Base-by-base conservation (phyloP, 2,113 vertebrate species). In the Coreoperca whiteheadi region DNA sequence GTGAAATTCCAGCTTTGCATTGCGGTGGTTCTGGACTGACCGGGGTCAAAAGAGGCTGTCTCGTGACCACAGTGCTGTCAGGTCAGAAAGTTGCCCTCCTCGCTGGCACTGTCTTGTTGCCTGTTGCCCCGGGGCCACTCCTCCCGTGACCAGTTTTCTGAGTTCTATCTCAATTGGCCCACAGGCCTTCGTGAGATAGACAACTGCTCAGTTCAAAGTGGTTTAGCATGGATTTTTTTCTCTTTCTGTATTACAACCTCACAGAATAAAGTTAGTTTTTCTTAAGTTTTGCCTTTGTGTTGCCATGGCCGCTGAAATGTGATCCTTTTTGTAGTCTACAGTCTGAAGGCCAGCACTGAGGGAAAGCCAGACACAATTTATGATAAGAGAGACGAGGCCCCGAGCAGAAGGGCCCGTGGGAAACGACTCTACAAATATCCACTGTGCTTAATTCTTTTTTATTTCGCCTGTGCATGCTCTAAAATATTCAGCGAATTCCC, bases 401-500 rank as follows among this genome's bases (percentile, higher is more conserved):
- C 32, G 70, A 83, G 87, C 77, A 74, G 82, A 82, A 64, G 78
- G 83, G 84, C 91, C 76, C 75, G 76, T 94, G 93, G 94, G 93
- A 95, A 95, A 92, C 59, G 43, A 83, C 74, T 87, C 88, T 79
- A 74, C 86, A 91, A 92, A 94, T 91, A 90, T 89, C 91, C 69
- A 76, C 72, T 81, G 61, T 84, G 73, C 89, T 91, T 91, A 85
- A 89, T 85, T 89, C 76, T 72, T 67, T 43, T 59, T 83, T 71
- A 67, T 75, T 86, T 80, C 60, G 71, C 57, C 63, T 88, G 23
- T 71, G 75, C 51, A 1, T 46, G 79, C 79, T 80, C 79, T 88
- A 79, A 93, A 93, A 94, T 91, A 93, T 92, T 91, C 86, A 41
- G 70, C 83, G 83, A 89, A 93, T 86, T 92, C 92, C 91, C 94